A percentile compares a stretch with the other conserved stretches of the same genome.
These are phyloP conservation scores for Catamblyrhynchus diadema DNA, from an alignment of 2,797 vertebrate species.

Conservation along the genomic window DNA sequence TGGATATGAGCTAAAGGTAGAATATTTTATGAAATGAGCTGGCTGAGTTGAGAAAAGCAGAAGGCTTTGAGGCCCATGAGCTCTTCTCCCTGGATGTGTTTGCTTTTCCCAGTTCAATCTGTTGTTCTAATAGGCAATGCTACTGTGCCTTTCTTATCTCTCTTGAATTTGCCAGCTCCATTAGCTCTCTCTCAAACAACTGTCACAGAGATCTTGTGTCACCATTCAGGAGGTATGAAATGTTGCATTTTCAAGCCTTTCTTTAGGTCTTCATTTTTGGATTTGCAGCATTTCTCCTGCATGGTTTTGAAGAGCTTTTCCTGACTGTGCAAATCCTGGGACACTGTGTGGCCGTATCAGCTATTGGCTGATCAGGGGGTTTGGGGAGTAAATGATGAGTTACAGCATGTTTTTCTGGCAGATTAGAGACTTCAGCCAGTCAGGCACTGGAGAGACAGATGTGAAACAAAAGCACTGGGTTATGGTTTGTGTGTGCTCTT, in stretches of 20 bases:
- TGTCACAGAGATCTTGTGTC: background rate
- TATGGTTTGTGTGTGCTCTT: background rate
- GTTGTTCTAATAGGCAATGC: background rate
- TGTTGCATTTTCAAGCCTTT: background rate
- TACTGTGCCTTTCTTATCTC: background rate
- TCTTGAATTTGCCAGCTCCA: background rate
- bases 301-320: background rate
- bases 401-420: background rate
- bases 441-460: background rate
- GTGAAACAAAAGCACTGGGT: background rate
- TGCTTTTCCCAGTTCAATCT: background rate
- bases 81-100: background rate
- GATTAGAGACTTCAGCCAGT: background rate
- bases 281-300: background rate
- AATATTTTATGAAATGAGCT: background rate
- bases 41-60: background rate
- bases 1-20: background rate
- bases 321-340: background rate
- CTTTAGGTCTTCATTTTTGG: background rate
- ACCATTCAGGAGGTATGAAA: background rate
- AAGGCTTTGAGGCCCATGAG: background rate
- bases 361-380: background rate
- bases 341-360: background rate
- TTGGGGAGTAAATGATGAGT: background rate
- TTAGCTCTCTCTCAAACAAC: background rate